These are phyloP conservation scores for Drosophila mettleri DNA, from an alignment of 2,888 invertebrate species.

Conservation along the genomic window DNA sequence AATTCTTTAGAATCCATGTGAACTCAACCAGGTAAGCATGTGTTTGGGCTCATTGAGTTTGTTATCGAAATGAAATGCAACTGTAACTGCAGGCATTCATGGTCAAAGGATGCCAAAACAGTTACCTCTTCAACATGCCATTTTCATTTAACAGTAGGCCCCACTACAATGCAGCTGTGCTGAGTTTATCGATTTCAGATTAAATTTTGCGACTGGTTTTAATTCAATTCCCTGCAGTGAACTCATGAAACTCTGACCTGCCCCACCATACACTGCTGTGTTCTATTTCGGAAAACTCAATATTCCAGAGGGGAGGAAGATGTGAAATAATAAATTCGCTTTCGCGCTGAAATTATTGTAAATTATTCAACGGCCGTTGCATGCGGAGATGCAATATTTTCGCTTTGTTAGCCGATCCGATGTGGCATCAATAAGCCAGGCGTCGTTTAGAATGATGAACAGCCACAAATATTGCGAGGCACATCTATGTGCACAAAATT, in stretches of 20 bases:
- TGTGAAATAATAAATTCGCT: conserved; percentile 21
- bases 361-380: conserved; percentile 69
- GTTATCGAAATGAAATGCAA: not conserved
- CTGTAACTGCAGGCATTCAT: not conserved
- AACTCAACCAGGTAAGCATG: not conserved
- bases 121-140: not conserved
- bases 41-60: not conserved
- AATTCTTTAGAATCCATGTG: too few species aligned
- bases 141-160: not conserved
- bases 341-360: conserved; percentile 65
- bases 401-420: conserved; percentile 6
- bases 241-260: conserved; percentile 27
- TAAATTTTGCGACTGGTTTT: conserved; percentile 1
- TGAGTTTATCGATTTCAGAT: conserved; percentile 10
- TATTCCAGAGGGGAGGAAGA: not conserved
- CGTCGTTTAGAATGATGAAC: conserved; percentile 13
- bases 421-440: conserved; percentile 65
- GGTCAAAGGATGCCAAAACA: not conserved
- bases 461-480: conserved; percentile 25
- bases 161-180: not conserved
- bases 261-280: not conserved
- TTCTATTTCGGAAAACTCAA: not conserved
- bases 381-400: conserved; percentile 52
- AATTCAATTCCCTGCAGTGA: conserved; percentile 20
- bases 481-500: conserved; percentile 26